phyloP scores from a whole-genome alignment of 1,140 invertebrate species.

The Apis cerana region DNA sequence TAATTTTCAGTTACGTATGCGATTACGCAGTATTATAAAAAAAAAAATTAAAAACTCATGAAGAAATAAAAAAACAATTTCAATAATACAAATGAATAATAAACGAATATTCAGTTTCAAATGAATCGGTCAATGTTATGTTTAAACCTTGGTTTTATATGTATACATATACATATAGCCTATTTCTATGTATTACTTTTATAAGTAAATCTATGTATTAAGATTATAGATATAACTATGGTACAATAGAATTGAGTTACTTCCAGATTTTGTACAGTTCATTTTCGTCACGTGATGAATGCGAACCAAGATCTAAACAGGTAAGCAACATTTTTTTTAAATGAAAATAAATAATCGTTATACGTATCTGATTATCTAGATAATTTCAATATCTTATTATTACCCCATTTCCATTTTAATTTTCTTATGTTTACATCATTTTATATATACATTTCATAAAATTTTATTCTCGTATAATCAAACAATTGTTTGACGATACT shows the following conservation, averaged over 20 bases:
- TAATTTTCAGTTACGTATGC: background rate
- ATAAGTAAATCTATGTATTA: slow-evolving; percentile 1
- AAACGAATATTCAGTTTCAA: background rate
- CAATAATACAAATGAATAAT: background rate
- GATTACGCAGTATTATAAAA: slow-evolving; percentile 20
- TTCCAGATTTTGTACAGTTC: slow-evolving; percentile 1
- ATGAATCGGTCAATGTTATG: background rate
- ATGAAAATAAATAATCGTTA: background rate
- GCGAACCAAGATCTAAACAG: slow-evolving; percentile 26
- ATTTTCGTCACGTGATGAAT: slow-evolving; percentile 3
- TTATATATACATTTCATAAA: slow-evolving; percentile 34
- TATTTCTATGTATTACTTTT: slow-evolving; percentile 2
- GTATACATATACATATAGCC: background rate
- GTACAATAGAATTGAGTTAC: background rate
- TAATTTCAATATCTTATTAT: background rate
- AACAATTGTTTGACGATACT: slow-evolving; percentile 21
- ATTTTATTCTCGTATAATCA: background rate
- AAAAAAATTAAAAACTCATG: background rate
- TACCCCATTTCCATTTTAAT: background rate
- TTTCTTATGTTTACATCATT: slow-evolving; percentile 5
- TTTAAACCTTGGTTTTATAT: slow-evolving; percentile 33
- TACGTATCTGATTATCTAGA: slow-evolving; percentile 3
- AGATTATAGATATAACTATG: background rate
- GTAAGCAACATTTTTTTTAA: background rate
- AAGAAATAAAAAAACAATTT: slow-evolving; percentile 5